These are phyloP conservation scores for Chaetodon trifascialis DNA, from an alignment of 2,113 vertebrate genomes.

Conservation along the genomic window DNA sequence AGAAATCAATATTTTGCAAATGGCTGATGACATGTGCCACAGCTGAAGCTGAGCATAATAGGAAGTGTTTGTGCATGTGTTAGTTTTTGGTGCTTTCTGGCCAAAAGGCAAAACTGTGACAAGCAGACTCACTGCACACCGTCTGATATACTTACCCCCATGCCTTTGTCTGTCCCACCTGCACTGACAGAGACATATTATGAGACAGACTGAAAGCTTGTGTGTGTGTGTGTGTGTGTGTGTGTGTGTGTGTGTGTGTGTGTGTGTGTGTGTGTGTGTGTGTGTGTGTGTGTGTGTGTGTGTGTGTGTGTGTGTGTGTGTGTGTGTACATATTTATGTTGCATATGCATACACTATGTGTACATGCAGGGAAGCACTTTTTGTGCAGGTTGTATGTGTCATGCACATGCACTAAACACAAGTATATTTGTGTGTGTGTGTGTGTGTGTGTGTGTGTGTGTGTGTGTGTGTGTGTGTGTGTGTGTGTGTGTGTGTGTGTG, in stretches of 20 bases:
- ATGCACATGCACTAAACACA: conserved; percentile 4
- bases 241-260: too few relatives aligned
- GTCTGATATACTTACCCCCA: background rate
- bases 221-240: background rate
- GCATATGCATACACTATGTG: background rate
- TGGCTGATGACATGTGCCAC: background rate
- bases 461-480: conserved; percentile 66
- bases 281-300: too few relatives aligned
- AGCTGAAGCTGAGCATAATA: background rate
- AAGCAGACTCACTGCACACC: background rate
- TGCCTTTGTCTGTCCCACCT: conserved; percentile 44
- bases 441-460: conserved; percentile 27
- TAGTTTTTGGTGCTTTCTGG: background rate
- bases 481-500: too few relatives aligned
- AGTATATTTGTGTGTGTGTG: background rate
- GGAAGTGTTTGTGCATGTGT: background rate
- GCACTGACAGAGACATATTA: conserved; percentile 66
- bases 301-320: conserved; percentile 1
- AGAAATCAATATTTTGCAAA: background rate
- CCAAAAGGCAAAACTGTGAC: background rate
- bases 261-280: too few relatives aligned
- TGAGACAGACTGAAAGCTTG: conserved; percentile 59
- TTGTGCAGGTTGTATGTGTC: background rate
- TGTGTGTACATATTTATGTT: too few relatives aligned
- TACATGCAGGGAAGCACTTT: background rate